phyloP scores from a whole-genome alignment of 1,140 invertebrate species.

The Eubasilissa regina region DNA sequence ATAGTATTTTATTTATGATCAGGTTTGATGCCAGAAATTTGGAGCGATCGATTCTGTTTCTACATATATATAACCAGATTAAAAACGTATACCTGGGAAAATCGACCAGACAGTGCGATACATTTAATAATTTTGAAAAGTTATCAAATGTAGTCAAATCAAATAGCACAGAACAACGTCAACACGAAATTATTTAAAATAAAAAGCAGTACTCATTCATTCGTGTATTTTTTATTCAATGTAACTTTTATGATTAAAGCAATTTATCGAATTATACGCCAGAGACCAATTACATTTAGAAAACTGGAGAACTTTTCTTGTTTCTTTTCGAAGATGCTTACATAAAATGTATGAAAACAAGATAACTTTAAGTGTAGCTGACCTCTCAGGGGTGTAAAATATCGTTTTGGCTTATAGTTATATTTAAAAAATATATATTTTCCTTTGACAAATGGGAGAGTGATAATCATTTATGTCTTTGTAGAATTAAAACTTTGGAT shows the following conservation, averaged over 20 bases:
- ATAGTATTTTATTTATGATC: too few relatives aligned
- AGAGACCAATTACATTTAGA: background rate
- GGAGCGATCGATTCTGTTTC: too few relatives aligned
- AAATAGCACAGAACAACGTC: too few relatives aligned
- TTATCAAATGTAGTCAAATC: too few relatives aligned
- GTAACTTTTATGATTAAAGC: background rate
- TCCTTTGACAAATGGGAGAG: background rate
- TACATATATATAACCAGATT: too few relatives aligned
- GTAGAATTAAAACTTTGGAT: slow-evolving; percentile 25
- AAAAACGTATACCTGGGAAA: too few relatives aligned
- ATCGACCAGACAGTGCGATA: too few relatives aligned
- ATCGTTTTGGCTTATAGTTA: background rate
- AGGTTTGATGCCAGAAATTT: too few relatives aligned
- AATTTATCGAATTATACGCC: background rate
- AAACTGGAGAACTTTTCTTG: background rate
- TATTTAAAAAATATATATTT: background rate
- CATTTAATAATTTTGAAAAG: too few relatives aligned
- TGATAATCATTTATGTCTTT: background rate
- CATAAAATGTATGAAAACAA: background rate
- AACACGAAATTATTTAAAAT: too few relatives aligned
- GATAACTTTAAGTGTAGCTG: background rate
- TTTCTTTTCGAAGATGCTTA: background rate
- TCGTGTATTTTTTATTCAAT: too few relatives aligned
- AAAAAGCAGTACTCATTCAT: too few relatives aligned
- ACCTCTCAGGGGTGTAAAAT: slow-evolving; percentile 8